Percentiles rank a stretch among this genome's conserved stretches.
Conservation (phyloP, 1,140 invertebrate genomes). For the Papilio polyxenes region DNA sequence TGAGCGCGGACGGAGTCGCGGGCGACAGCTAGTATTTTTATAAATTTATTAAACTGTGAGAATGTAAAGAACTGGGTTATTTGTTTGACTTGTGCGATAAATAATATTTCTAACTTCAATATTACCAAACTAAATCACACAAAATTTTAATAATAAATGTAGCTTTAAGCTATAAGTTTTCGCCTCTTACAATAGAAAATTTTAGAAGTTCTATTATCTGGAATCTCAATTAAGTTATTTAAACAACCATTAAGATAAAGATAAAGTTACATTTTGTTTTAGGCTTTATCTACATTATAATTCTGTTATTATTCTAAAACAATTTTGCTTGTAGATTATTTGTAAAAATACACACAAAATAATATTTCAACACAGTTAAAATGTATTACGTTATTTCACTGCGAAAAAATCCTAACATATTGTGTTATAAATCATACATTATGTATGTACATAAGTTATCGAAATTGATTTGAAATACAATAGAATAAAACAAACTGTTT, state of each 20-base stretch:
- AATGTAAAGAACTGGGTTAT: too few species aligned
- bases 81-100: too few species aligned
- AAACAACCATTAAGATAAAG: constrained; percentile 17
- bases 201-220: neutral
- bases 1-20: too few species aligned
- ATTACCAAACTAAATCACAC: neutral
- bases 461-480: neutral
- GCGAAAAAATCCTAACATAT: neutral
- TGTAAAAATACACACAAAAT: neutral
- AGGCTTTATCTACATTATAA: neutral
- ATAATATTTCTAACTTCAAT: too few species aligned
- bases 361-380: neutral
- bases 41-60: too few species aligned
- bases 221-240: constrained; percentile 9
- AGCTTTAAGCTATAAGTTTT: neutral
- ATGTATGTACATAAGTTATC: constrained; percentile 1
- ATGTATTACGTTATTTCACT: neutral
- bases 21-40: too few species aligned
- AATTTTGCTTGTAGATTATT: neutral
- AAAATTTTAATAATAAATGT: neutral
- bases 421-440: neutral
- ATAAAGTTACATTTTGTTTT: neutral
- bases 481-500: neutral
- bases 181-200: neutral
- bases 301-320: neutral